These are phyloP conservation scores for Tenthredo scrophulariae DNA, from an alignment of 2,888 invertebrate genomes.

Conservation along the genomic window DNA sequence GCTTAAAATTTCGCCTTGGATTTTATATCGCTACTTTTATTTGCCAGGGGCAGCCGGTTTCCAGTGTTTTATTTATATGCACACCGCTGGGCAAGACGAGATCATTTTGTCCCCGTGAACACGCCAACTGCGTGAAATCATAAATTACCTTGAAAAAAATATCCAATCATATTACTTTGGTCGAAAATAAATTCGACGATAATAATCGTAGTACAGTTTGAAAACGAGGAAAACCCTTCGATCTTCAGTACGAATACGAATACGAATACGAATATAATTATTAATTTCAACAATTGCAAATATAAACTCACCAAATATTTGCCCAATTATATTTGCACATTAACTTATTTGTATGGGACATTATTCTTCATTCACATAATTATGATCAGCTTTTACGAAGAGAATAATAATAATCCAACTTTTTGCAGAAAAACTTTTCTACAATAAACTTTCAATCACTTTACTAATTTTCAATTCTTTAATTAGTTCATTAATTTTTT, in stretches of 20 bases:
- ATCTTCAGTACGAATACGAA: neutral
- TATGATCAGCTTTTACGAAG: neutral
- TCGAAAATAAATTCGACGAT: constrained; percentile 1
- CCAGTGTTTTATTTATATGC: constrained; percentile 49
- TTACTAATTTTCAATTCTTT: neutral
- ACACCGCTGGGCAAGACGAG: constrained; percentile 10
- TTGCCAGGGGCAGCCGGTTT: constrained; percentile 47
- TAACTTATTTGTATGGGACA: neutral
- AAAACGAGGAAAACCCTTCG: neutral
- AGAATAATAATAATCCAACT: neutral
- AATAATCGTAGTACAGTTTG: neutral
- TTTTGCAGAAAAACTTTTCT: neutral
- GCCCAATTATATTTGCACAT: neutral
- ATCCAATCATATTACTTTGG: neutral
- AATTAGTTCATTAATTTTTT: neutral
- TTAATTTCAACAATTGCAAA: neutral
- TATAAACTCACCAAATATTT: neutral
- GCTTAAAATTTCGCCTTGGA: constrained; percentile 35
- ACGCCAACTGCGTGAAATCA: constrained; percentile 15
- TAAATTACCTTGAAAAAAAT: constrained; percentile 2
- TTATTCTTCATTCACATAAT: neutral
- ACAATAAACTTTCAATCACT: neutral
- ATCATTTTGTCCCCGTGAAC: neutral
- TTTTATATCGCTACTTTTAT: constrained; percentile 30
- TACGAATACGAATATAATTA: neutral